Evolutionary conservation across 2,113 vertebrate species (phyloP).

Genomic region (Phalacrocorax brasilianus): DNA sequence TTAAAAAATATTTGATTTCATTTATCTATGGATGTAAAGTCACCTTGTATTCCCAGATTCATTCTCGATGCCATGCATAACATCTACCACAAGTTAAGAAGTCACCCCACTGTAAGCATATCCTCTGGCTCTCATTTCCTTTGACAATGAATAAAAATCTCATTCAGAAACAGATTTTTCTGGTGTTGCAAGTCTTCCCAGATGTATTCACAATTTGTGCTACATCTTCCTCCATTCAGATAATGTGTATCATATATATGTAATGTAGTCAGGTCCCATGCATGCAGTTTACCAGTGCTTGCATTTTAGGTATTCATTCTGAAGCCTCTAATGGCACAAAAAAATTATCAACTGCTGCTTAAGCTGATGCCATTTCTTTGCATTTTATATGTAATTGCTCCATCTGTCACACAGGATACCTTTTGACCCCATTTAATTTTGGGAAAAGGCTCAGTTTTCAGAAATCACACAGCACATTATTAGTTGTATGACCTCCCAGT

Average conservation of each 20-base stretch:
- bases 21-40: background rate
- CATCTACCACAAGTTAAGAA: background rate
- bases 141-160: background rate
- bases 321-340: background rate
- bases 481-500: background rate
- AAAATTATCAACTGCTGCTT: background rate
- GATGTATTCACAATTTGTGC: background rate
- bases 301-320: background rate
- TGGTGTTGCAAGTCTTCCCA: background rate
- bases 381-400: slow-evolving; percentile 3
- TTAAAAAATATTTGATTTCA: background rate
- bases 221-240: background rate
- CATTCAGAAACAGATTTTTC: background rate
- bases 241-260: background rate
- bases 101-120: background rate
- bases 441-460: background rate
- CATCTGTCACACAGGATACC: background rate
- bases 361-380: background rate
- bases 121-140: background rate
- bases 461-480: background rate
- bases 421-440: slow-evolving; percentile 10
- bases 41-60: background rate
- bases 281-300: background rate
- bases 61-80: background rate
- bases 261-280: background rate